Evolutionary conservation across 2,888 invertebrate genomes (phyloP), one percentile per base, ranked within the genome.

Genomic region (Eupithecia pulchellata): DNA sequence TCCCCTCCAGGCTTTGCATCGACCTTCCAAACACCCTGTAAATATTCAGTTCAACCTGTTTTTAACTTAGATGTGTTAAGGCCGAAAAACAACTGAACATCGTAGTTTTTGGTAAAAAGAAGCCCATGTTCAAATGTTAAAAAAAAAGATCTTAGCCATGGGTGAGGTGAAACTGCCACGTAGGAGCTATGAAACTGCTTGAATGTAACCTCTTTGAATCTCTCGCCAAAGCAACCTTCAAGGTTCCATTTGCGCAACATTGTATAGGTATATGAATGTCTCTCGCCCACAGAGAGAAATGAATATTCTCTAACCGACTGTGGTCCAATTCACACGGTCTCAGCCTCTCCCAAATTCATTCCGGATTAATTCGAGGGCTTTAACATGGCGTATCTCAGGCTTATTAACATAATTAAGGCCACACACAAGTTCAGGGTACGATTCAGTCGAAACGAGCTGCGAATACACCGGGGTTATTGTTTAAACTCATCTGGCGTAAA

Each of bases 291-390:
- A 36, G 25, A 69, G 61, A 62, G 64, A 61, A 57, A 29, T 27
- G 57, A 64, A 61, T 66, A 52, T 67, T 57, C 66, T 73, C n/a
- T 3, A 29, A n/a, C 34, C 62, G 69, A n/a, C 73, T 73, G 69
- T 73, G 69, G 61, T 64, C 77, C 76, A 81, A 78, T 74, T 84
- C 77, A 77, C 80, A 75, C 77, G 71, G 74, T 52, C 75, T 75
- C 66, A 74, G 68, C 68, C 72, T 73, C 65, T 73, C 73, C 75
- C 78, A 79, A 81, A 80, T 80, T 81, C 77, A 75, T 81, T 78
- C 75, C 68, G 75, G 79, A 81, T 82, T 81, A 81, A 81, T 76
- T 82, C 75, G 64, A 78, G 77, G 77, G 74, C 75, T 76, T 74
- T 71, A 75, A 75, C 81, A 82, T 80, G 79, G 76, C 75, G 75